These are phyloP conservation scores for Eupristina koningsbergeri DNA, from an alignment of 1,140 invertebrate genomes.

Conservation along the genomic window DNA sequence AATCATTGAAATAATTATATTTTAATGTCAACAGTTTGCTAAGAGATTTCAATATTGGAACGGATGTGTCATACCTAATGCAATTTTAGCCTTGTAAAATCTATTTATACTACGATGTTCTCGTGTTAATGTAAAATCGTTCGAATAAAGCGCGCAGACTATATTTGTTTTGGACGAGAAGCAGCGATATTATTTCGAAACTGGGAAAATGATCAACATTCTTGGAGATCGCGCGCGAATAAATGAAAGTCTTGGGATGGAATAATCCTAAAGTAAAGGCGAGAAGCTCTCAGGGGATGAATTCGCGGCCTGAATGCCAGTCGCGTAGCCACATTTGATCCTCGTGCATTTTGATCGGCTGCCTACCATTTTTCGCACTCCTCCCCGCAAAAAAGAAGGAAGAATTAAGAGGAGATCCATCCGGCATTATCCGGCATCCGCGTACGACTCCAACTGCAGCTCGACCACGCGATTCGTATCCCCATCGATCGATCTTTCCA, in stretches of 20 bases:
- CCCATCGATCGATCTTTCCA: conserved; percentile 20
- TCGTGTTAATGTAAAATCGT: neutral
- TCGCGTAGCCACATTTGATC: neutral
- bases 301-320: neutral
- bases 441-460: no score
- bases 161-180: neutral
- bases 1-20: neutral
- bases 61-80: neutral
- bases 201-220: no score
- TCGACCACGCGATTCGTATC: neutral
- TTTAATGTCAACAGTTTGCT: neutral
- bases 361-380: conserved; percentile 17
- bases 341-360: conserved; percentile 23
- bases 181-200: no score
- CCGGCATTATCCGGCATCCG: neutral
- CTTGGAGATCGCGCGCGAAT: neutral
- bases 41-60: neutral
- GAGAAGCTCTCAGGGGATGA: neutral
- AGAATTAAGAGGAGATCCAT: neutral
- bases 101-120: neutral
- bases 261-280: neutral
- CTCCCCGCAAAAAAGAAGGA: neutral
- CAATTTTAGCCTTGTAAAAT: neutral
- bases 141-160: neutral
- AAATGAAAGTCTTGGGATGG: neutral